phyloP scores from a whole-genome alignment of 2,797 vertebrate genomes.

The Spea hammondii region DNA sequence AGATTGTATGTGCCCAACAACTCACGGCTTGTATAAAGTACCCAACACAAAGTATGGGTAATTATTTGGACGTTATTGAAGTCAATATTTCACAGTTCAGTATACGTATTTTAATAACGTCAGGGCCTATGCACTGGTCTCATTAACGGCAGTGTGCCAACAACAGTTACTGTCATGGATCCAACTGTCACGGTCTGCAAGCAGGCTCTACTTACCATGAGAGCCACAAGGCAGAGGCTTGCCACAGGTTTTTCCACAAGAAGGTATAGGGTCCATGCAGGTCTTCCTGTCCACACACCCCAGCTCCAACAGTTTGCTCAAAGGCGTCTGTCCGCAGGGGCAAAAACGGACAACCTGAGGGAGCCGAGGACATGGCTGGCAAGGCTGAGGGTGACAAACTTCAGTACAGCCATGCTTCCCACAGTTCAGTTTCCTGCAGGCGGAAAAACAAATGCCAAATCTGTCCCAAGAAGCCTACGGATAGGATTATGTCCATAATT shows the following conservation, averaged over 20 bases:
- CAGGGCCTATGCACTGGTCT: too few relatives aligned
- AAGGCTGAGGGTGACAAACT: conserved; percentile 82
- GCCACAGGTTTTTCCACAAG: conserved; percentile 91
- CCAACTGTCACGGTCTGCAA: neutral
- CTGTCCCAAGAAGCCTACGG: too few relatives aligned
- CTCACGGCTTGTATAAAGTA: too few relatives aligned
- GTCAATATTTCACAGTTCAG: too few relatives aligned
- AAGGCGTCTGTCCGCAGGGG: conserved; percentile 88
- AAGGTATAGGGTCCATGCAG: conserved; percentile 89
- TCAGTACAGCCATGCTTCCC: conserved; percentile 83
- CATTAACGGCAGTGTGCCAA: too few relatives aligned
- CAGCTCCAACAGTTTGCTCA: conserved; percentile 86
- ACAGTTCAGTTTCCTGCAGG: conserved; percentile 84
- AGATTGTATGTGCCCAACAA: too few relatives aligned
- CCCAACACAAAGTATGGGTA: too few relatives aligned
- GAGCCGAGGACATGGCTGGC: conserved; percentile 82
- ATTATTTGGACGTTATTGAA: too few relatives aligned
- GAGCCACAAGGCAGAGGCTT: conserved; percentile 88
- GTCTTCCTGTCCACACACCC: conserved; percentile 80
- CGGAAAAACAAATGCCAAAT: neutral
- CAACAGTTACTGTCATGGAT: too few relatives aligned
- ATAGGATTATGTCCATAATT: too few relatives aligned
- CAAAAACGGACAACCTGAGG: conserved; percentile 82
- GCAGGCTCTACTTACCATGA: conserved; percentile 71
- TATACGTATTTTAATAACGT: too few relatives aligned